These are phyloP conservation scores for Ephialtes manifestator DNA, from an alignment of 2,888 invertebrate species.

Conservation along the genomic window DNA sequence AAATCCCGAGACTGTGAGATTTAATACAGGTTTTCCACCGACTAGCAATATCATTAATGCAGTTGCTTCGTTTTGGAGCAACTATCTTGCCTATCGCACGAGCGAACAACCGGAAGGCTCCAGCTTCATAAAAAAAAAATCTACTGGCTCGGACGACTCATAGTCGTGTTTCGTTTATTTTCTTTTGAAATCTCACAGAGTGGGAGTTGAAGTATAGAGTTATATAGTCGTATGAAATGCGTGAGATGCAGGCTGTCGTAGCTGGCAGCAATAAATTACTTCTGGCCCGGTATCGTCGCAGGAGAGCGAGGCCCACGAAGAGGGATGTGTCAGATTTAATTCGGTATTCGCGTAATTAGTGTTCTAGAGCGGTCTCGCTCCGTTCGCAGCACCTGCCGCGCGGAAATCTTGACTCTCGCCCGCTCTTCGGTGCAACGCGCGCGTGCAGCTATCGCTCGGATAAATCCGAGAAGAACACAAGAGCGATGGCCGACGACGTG, in stretches of 20 bases:
- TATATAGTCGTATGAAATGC: slow-evolving; percentile 11
- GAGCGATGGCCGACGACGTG: slow-evolving; percentile 76
- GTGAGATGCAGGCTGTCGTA: slow-evolving; percentile 14
- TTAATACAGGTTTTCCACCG: background rate
- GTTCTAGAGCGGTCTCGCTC: slow-evolving; percentile 82
- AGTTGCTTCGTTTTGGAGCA: slow-evolving; percentile 5
- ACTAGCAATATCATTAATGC: slow-evolving; percentile 14
- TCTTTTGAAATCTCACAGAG: background rate
- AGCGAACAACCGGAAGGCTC: slow-evolving; percentile 8
- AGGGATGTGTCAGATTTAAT: slow-evolving; percentile 83
- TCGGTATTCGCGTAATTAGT: slow-evolving; percentile 83
- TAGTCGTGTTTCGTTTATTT: background rate
- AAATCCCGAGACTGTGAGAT: background rate
- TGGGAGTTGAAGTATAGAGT: slow-evolving; percentile 1
- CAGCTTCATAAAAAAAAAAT: slow-evolving; percentile 1
- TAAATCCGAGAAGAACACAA: slow-evolving; percentile 79
- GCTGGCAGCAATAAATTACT: slow-evolving; percentile 65
- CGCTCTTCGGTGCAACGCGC: slow-evolving; percentile 48
- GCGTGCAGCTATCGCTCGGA: slow-evolving; percentile 70
- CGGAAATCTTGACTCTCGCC: slow-evolving; percentile 65
- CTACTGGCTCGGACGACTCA: background rate
- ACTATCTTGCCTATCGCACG: background rate
- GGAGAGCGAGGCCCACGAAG: slow-evolving; percentile 50
- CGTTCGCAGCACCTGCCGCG: slow-evolving; percentile 84
- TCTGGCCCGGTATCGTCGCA: slow-evolving; percentile 50